These are phyloP conservation scores for Gymnogyps californianus DNA, from an alignment of 2,113 vertebrate genomes.

Conservation along the genomic window DNA sequence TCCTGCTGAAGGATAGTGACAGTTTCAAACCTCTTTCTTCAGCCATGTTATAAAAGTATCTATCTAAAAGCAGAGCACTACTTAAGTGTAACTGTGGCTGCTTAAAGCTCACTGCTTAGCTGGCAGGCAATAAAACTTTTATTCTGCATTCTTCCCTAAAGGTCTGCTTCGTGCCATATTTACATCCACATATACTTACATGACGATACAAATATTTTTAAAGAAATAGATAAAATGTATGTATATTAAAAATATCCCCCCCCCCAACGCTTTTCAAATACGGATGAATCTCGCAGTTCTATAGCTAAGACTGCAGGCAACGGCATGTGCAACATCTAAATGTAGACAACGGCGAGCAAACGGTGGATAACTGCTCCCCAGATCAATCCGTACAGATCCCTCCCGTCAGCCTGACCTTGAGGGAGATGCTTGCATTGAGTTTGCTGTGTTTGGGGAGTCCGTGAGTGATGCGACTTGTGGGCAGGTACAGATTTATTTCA, in stretches of 20 bases:
- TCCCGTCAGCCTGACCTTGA: background rate
- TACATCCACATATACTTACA: background rate
- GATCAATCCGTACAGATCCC: background rate
- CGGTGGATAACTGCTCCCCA: background rate
- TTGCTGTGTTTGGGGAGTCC: background rate
- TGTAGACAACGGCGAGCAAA: background rate
- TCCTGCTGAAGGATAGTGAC: background rate
- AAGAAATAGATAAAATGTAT: background rate
- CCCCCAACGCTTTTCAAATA: background rate
- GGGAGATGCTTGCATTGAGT: background rate
- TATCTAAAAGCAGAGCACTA: background rate
- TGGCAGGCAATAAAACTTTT: background rate
- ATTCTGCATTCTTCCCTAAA: background rate
- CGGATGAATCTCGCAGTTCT: accelerated
- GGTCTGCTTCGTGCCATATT: background rate
- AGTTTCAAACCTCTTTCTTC: background rate
- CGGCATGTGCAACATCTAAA: too few species aligned
- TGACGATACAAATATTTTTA: too few species aligned
- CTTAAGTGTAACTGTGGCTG: background rate
- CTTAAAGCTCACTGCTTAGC: background rate
- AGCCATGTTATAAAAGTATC: background rate
- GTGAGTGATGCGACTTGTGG: accelerated
- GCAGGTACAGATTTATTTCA: background rate
- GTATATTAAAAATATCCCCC: background rate
- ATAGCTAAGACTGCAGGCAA: background rate